Evolutionary conservation across 2,113 vertebrate species (phyloP), one percentile per base, ranked within the genome.

Genomic region (Psephotus haematonotus): DNA sequence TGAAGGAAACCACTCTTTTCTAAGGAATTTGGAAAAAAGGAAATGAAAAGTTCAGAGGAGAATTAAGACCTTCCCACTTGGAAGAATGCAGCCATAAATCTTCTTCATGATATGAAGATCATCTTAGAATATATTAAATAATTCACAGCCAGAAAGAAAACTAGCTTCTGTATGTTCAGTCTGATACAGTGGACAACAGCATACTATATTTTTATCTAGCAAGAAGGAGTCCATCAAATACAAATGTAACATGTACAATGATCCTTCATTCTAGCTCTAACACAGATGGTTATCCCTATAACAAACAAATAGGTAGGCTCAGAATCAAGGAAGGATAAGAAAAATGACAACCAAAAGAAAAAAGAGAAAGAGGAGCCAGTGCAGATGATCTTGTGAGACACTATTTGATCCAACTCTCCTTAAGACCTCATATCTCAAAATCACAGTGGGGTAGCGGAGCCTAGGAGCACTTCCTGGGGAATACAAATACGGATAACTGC

Each of bases 201-300:
- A 18, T 31, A 82, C 60, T 87, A 5, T 55, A 85, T 90, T 93
- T 96, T 97, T 95, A 90, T 97, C 93, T 94, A 72, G 59, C 59
- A 77, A 74, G 72, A 90, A 91, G 3, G 27, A 95, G 84, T 93
- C 96, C 82, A 87, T 97, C 96, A 97, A 96, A 93, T 94, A 97
- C 64, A 91, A 96, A 94, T 55, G 87, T 94, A 96, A 92, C 93
- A 76, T 93, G 91, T 94, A 75, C 52, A 4, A 93, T 23, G 74
- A 93, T 97, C 84, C 80, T 94, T 97, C 97, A 96, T 97, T 94
- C 95, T 68, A 92, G 81, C 80, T 93, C 88, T 80, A 96, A 89
- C 95, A 95, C 88, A 97, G 97, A 97, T 97, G 93, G 95, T 97
- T 97, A 97, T 97, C 97, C 95, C 72, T 83, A 77, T 90, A 97